These are phyloP conservation scores for Eulemur mongoz DNA, from an alignment of 2,797 vertebrate species.

Conservation along the genomic window DNA sequence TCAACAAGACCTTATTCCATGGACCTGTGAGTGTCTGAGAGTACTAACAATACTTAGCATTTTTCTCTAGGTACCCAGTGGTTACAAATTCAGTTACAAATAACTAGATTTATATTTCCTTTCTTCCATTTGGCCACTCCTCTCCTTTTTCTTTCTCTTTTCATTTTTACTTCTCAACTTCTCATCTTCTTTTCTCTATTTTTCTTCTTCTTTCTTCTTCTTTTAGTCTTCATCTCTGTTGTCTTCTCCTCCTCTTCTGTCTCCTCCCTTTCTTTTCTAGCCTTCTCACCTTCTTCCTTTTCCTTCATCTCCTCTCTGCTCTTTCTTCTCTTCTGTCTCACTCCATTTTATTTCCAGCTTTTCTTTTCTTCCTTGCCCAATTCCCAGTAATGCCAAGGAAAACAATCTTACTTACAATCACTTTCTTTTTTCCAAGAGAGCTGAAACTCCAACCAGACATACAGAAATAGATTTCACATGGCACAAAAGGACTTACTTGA, in stretches of 20 bases:
- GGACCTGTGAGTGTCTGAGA: neutral
- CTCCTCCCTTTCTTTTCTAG: neutral
- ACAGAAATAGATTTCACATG: neutral
- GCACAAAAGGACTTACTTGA: neutral
- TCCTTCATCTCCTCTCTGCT: neutral
- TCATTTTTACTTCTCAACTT: neutral
- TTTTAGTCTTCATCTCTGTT: neutral
- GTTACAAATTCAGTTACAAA: neutral
- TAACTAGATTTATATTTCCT: neutral
- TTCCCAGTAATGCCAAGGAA: neutral
- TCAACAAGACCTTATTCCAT: neutral
- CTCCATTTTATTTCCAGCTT: neutral
- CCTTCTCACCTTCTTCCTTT: neutral
- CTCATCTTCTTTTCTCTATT: neutral
- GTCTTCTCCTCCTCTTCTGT: neutral
- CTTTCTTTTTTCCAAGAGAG: neutral
- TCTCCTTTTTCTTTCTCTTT: neutral
- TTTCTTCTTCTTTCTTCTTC: neutral
- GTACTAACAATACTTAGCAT: neutral
- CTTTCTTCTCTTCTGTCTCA: neutral
- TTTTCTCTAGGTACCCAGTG: neutral
- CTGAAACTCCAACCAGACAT: neutral
- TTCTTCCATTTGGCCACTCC: neutral
- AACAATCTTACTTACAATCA: neutral
- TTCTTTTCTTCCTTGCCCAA: neutral